Evolutionary conservation across 2,797 vertebrate species (phyloP), one percentile per base, ranked within the genome.

Genomic region (Podargus strigoides): DNA sequence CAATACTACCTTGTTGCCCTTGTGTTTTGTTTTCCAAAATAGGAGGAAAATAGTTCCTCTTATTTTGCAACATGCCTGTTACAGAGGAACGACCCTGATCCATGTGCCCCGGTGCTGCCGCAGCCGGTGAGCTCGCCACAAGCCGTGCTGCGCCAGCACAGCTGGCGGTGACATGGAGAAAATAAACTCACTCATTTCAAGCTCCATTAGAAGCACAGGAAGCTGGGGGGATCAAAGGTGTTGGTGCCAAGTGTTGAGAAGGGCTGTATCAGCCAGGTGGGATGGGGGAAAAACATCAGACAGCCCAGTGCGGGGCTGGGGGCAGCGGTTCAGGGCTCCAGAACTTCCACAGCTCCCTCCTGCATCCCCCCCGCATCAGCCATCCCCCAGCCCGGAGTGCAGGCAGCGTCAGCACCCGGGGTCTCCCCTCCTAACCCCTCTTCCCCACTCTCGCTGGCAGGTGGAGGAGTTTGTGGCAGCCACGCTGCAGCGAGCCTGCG

Each of bases 381-480:
- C n/a, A n/a, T n/a, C n/a, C n/a, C n/a, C n/a, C n/a, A n/a, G n/a
- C n/a, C n/a, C n/a, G n/a, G n/a, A n/a, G n/a, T n/a, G n/a, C n/a
- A n/a, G n/a, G n/a, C n/a, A n/a, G n/a, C n/a, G n/a, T n/a, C n/a
- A n/a, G n/a, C n/a, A n/a, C n/a, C n/a, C 12, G 23, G 47, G 39
- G 2, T 14, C 58, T 52, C 22, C 10, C 21, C 46, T 49, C 5
- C 78, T 76, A 34, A 85, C 27, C 2, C 9, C 32, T 76, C 55
- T 87, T 68, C 89, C 39, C 66, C 50, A 0, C 16, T 23, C 41
- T 73, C 23, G 10, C n/a, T 47, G 83, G 55, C 97, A 99, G 99
- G 98, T 99, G 80, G 97, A 99, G 89, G 98, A 98, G 93, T 99
- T 99, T 30, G 98, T 99, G 70, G 98, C 95, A 9, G 96, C 98